phyloP scores from a whole-genome alignment of 2,797 vertebrate species.

The Furcifer pardalis region DNA sequence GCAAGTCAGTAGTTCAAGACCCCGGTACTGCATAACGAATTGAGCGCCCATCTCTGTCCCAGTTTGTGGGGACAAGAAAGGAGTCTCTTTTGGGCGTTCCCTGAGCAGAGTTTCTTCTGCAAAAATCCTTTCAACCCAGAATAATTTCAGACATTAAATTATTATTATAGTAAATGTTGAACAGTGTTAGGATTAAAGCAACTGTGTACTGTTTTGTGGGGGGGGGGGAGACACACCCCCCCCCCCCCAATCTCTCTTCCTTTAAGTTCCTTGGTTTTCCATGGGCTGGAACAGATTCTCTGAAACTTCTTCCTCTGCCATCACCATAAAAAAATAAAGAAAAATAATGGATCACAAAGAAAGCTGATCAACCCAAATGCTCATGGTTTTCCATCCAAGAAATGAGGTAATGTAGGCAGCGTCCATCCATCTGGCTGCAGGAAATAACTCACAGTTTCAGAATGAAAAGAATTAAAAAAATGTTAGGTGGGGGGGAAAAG shows the following conservation, averaged over 20 bases:
- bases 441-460: constrained; percentile 74
- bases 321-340: constrained; percentile 54
- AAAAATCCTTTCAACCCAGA: no score
- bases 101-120: no score
- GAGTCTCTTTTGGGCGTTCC: no score
- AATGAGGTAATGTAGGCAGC: constrained; percentile 74
- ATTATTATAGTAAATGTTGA: no score
- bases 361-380: constrained; percentile 81
- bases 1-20: no score
- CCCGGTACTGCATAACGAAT: no score
- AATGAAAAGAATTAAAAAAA: constrained; percentile 70
- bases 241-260: neutral
- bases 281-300: constrained; percentile 53
- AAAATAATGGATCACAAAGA: constrained; percentile 76
- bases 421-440: constrained; percentile 72
- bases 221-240: no score
- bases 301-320: constrained; percentile 47
- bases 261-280: constrained; percentile 32
- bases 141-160: no score
- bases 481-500: neutral
- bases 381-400: constrained; percentile 75
- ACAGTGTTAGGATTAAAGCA: neutral
- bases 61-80: no score
- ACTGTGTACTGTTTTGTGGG: neutral
- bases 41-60: no score